Evolutionary conservation across 2,888 invertebrate genomes (phyloP).

Genomic region (Alloscopus bannaensis): DNA sequence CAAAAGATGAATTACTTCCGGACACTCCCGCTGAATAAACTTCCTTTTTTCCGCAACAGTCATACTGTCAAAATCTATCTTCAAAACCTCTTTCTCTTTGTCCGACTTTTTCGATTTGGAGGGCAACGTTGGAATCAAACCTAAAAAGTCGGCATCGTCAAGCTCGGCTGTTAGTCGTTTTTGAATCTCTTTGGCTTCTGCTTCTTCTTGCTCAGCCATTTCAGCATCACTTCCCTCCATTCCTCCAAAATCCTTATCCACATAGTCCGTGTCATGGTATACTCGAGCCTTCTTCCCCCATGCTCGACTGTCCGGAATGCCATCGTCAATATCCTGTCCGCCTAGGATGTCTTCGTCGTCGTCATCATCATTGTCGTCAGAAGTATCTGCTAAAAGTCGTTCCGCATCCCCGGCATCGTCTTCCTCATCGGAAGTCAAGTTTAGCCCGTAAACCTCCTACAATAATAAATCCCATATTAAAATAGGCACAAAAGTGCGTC

Average conservation of each 20-base stretch:
- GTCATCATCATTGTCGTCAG: constrained; percentile 73
- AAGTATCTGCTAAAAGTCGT: constrained; percentile 12
- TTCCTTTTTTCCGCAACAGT: constrained; percentile 85
- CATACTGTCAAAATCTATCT: constrained; percentile 86
- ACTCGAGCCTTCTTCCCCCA: constrained; percentile 90
- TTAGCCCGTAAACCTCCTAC: constrained; percentile 55
- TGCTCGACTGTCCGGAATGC: constrained; percentile 87
- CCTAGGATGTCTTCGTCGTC: constrained; percentile 83
- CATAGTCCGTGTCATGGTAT: constrained; percentile 92
- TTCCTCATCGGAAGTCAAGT: constrained; percentile 63
- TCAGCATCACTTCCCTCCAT: constrained; percentile 82
- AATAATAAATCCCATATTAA: constrained; percentile 8
- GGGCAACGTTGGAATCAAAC: constrained; percentile 63
- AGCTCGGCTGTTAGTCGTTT: constrained; percentile 85
- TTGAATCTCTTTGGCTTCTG: constrained; percentile 86
- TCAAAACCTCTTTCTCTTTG: constrained; percentile 80
- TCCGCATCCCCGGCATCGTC: constrained; percentile 38
- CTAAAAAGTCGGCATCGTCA: constrained; percentile 85
- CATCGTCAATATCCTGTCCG: constrained; percentile 82
- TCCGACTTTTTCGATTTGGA: constrained; percentile 72
- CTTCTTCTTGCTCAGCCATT: constrained; percentile 86
- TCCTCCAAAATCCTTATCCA: constrained; percentile 89
- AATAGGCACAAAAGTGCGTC: too few relatives aligned
- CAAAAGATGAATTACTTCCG: constrained; percentile 87
- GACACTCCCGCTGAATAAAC: constrained; percentile 88